A percentile compares a stretch with the other conserved stretches of the same genome.
Conservation (phyloP, 2,888 invertebrate species). For the Rutpela maculata region DNA sequence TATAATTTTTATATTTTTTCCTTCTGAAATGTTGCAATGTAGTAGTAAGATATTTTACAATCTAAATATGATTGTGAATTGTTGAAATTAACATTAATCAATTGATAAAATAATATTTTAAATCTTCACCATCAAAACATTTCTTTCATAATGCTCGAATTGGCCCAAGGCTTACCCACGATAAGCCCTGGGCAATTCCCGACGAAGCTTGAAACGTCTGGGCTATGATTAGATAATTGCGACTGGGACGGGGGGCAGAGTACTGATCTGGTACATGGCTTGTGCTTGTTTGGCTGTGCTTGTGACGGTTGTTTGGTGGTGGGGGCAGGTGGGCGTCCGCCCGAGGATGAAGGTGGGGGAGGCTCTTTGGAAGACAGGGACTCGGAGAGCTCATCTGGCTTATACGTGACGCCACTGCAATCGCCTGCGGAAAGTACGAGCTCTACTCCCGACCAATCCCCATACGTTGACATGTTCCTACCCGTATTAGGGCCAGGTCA, state of each 20-base stretch:
- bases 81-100: neutral
- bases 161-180: neutral
- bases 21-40: neutral
- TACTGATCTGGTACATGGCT: conserved; percentile 65
- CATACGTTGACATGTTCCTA: conserved; percentile 65
- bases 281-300: conserved; percentile 71
- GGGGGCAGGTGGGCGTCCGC: conserved; percentile 68
- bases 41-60: too few species aligned
- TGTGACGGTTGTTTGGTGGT: conserved; percentile 70
- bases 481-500: conserved; percentile 74
- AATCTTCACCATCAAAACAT: conserved; percentile 5
- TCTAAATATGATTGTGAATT: neutral
- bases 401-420: conserved; percentile 61
- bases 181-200: conserved; percentile 8
- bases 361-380: conserved; percentile 56
- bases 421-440: conserved; percentile 62
- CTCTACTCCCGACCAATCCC: conserved; percentile 64
- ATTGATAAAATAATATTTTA: neutral
- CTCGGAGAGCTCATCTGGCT: conserved; percentile 61
- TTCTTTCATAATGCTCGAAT: neutral
- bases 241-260: conserved; percentile 54
- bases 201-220: conserved; percentile 46
- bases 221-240: conserved; percentile 50
- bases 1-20: neutral
- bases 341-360: conserved; percentile 64